Evolutionary conservation across 2,888 invertebrate genomes (phyloP), one percentile per base, ranked within the genome.

Genomic region (Caradrina kadenii): DNA sequence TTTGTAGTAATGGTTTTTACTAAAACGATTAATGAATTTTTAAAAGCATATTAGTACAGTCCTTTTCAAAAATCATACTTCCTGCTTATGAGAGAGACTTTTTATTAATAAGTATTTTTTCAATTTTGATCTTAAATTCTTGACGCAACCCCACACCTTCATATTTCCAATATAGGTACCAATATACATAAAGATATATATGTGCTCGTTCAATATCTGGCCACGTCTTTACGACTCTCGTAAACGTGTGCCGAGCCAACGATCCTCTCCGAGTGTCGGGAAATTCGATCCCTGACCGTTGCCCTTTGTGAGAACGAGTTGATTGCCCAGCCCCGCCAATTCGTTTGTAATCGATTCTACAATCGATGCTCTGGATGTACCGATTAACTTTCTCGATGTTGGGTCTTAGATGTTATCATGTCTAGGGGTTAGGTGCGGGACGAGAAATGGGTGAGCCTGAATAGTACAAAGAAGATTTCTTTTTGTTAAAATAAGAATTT

Each of bases 221-320:
- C 89, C 89, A 89, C 89, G 89, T 89, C 88, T 93, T 93, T 92
- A 93, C 87, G 92, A 90, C 85, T 74, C 78, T 87, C 91, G 86
- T 93, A 92, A 93, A 93, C 84, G 86, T 86, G 84, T 67, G 82
- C 86, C 78, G 76, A 79, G 83, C 82, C 82, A 83, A 83, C 88
- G 88, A 89, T 88, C 89, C 87, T 88, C 86, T 86, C 88, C 82
- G 80, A 87, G 87, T 88, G 89, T 90, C 90, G 90, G 85, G 90
- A 89, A 92, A 93, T 87, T 88, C 87, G 92, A 93, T 86, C 83
- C 88, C 88, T 86, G 86, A 85, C 85, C 89, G 86, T 87, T 87
- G 87, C 86, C 79, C 86, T 88, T 88, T 87, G 81, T 84, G 82
- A 55, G 66, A 79, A 72, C 80, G 82, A 79, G 77, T 81, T 84